Evolutionary conservation across 2,888 invertebrate species (phyloP).

Genomic region (Drosophila aldrichi): DNA sequence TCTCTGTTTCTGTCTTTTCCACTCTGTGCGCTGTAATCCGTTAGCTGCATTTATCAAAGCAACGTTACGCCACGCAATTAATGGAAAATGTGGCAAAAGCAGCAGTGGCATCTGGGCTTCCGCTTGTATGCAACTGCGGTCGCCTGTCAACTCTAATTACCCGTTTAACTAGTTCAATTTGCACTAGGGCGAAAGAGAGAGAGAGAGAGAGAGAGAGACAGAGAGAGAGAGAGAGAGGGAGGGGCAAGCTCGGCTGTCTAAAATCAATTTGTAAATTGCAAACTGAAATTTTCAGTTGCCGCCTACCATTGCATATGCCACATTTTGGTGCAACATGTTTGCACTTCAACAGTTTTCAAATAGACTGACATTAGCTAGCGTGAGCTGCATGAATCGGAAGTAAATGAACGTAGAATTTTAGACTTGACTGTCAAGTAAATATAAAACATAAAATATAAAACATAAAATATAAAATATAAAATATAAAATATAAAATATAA

Average conservation of each 20-base stretch:
- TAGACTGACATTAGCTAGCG: background rate
- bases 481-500: no score
- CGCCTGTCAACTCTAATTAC: constrained; percentile 65
- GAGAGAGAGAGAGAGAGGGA: background rate
- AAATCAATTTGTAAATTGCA: constrained; percentile 6
- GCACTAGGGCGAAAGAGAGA: constrained; percentile 20
- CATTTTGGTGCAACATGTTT: background rate
- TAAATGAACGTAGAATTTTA: background rate
- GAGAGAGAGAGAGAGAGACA: background rate
- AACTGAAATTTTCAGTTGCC: background rate
- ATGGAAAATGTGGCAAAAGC: constrained; percentile 48
- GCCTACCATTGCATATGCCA: background rate
- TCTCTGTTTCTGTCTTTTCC: background rate
- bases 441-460: no score
- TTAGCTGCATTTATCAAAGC: constrained; percentile 48
- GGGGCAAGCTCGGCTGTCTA: background rate
- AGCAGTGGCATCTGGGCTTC: constrained; percentile 15
- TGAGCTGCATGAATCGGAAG: background rate
- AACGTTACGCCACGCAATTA: constrained; percentile 61
- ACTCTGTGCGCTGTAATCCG: constrained; percentile 38
- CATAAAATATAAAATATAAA: no score
- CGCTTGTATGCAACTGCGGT: constrained; percentile 28
- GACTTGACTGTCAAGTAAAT: no score
- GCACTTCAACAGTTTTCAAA: background rate
- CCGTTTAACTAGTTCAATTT: constrained; percentile 51